Base-by-base conservation (phyloP, 2,797 vertebrate species). In the Sebastes nivosus region DNA sequence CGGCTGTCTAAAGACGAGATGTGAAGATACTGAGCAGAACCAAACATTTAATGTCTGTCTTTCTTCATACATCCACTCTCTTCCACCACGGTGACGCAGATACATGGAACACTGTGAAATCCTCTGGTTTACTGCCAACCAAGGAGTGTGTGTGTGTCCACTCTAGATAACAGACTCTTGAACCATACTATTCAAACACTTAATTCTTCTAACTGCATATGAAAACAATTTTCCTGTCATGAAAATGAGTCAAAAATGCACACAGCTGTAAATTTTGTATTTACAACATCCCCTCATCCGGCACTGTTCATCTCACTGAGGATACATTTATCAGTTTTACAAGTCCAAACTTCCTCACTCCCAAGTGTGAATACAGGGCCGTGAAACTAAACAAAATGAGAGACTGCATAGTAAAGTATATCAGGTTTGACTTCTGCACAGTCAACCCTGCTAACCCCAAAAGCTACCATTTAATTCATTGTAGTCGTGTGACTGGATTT, bases 51-150 rank as follows among this genome's bases (percentile, higher is more conserved):
- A 58, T 14, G 83, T 87, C 92, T 93, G 93, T 61, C 61, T 88
- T 86, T 82, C 68, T 67, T 93, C 89, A 92, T 75, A 78, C 74
- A 29, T 80, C 74, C 70, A 57, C 36, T 79, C 63, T 83, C 80
- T 76, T 92, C 86, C 87, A 88, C 75, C 65, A 63, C 9, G 18
- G n/a, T 91, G 92, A 94, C 83, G 83, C 80, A 90, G 82, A 88
- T 81, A 63, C 83, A 81, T 73, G 58, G 58, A 80, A n/a, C 66
- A 36, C 68, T 74, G 66, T 80, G 55, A 83, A 84, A 61, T 78
- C 77, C 24, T 85, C 69, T 82, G 83, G 76, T 81, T 7, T 12
- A 9, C 74, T 73, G 88, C 89, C 84, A 83, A 54, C 59, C 20
- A 38, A 4, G 54, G 73, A 5, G 60, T 50, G 60, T 36, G 29